A percentile compares a stretch with the other conserved stretches of the same genome.
Evolutionary conservation across 2,888 invertebrate genomes (phyloP).

Genomic region (Dugesia japonica): DNA sequence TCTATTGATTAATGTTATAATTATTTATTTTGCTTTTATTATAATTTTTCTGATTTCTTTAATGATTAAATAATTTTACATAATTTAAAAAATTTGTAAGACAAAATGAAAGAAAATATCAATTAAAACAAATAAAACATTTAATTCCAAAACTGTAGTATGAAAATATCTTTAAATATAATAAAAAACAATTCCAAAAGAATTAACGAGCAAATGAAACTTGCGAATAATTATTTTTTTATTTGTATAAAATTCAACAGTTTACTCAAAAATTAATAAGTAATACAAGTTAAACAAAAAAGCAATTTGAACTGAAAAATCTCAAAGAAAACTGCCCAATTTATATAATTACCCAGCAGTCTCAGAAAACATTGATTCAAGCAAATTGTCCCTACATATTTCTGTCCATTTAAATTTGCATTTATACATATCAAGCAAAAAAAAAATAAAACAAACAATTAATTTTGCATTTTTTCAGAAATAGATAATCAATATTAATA

Average conservation of each 20-base stretch:
- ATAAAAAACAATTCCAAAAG: too few species aligned
- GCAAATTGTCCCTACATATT: conserved; percentile 4
- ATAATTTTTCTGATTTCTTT: too few species aligned
- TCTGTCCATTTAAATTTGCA: background rate
- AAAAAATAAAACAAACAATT: conserved; percentile 7
- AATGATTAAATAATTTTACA: too few species aligned
- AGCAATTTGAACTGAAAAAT: background rate
- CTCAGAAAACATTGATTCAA: conserved; percentile 10
- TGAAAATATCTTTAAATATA: too few species aligned
- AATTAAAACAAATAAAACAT: too few species aligned
- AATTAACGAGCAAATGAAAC: too few species aligned
- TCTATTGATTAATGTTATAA: too few species aligned
- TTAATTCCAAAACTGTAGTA: too few species aligned
- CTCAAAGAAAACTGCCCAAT: background rate
- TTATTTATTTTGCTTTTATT: too few species aligned
- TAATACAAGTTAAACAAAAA: background rate
- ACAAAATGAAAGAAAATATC: too few species aligned
- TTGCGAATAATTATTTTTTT: too few species aligned
- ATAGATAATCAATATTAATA: conserved; percentile 13
- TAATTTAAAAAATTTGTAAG: too few species aligned
- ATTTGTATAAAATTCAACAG: background rate
- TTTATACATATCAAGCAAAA: background rate
- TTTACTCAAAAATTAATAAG: conserved; percentile 1
- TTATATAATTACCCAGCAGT: conserved; percentile 11
- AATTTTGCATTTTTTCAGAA: conserved; percentile 5